A percentile compares a stretch with the other conserved stretches of the same genome.
These are phyloP conservation scores for Pluvianellus socialis DNA, from an alignment of 2,113 vertebrate genomes.

Conservation along the genomic window DNA sequence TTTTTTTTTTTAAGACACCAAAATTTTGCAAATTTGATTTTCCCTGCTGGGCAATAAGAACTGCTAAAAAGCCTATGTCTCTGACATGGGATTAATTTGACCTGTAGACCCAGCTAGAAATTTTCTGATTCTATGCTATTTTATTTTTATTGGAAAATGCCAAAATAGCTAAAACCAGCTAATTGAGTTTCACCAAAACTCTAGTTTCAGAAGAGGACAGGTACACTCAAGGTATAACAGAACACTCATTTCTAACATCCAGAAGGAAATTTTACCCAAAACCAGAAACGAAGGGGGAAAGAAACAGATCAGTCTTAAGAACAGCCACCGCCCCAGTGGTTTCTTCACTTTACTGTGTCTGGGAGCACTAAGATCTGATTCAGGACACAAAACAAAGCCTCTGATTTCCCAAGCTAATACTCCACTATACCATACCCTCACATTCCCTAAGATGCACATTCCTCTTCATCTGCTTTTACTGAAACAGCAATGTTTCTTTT, in stretches of 20 bases:
- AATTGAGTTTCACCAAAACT: background rate
- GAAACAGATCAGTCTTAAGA: background rate
- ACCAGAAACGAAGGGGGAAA: background rate
- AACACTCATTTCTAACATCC: background rate
- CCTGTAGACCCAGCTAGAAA: background rate
- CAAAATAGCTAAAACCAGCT: background rate
- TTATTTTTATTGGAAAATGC: background rate
- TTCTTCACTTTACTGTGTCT: background rate
- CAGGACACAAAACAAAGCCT: background rate
- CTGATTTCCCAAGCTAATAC: background rate
- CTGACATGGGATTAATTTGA: background rate
- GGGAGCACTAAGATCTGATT: background rate
- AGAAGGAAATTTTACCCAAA: background rate
- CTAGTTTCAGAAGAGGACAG: background rate
- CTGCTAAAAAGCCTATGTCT: background rate
- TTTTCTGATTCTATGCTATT: background rate
- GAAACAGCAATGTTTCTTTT: background rate
- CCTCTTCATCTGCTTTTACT: background rate
- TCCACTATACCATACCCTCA: fast-evolving
- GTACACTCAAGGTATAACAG: background rate
- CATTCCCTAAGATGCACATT: background rate
- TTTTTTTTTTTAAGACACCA: background rate
- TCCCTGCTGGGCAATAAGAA: background rate
- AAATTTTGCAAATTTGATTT: background rate
- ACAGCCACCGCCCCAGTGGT: fast-evolving